phyloP scores from a whole-genome alignment of 2,888 invertebrate genomes.

The Tenthredo mesomela region DNA sequence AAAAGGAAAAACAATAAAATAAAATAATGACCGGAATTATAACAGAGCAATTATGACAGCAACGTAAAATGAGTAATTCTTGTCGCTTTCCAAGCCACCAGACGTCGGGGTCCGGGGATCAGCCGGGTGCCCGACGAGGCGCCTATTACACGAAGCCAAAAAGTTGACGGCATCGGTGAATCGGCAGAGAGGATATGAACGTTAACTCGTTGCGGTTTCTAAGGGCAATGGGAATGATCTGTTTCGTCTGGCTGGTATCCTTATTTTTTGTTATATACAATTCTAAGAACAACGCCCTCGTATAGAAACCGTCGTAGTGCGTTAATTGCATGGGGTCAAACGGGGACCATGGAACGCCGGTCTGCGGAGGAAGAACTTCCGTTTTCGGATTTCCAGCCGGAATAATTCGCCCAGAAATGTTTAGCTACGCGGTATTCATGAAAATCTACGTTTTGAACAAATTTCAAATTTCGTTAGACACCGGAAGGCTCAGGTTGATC shows the following conservation, averaged over 20 bases:
- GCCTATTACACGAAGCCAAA: constrained; percentile 35
- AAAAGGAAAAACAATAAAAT: background rate
- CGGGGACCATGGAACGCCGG: background rate
- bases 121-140: constrained; percentile 6
- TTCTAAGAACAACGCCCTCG: constrained; percentile 49
- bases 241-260: constrained; percentile 59
- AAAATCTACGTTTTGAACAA: background rate
- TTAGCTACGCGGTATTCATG: background rate
- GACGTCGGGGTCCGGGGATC: constrained; percentile 16
- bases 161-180: constrained; percentile 50
- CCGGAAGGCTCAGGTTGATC: background rate
- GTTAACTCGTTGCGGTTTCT: constrained; percentile 58
- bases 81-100: background rate
- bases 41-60: background rate
- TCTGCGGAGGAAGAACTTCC: constrained; percentile 4
- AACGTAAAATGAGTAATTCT: constrained; percentile 38
- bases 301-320: background rate
- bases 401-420: background rate
- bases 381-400: background rate
- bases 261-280: constrained; percentile 52
- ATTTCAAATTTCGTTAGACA: background rate
- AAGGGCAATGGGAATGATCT: constrained; percentile 57
- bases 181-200: constrained; percentile 50
- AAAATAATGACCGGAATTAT: background rate
- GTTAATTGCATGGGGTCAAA: constrained; percentile 46